Conservation (phyloP, 1,140 invertebrate species). For the Cotesia vestalis region DNA sequence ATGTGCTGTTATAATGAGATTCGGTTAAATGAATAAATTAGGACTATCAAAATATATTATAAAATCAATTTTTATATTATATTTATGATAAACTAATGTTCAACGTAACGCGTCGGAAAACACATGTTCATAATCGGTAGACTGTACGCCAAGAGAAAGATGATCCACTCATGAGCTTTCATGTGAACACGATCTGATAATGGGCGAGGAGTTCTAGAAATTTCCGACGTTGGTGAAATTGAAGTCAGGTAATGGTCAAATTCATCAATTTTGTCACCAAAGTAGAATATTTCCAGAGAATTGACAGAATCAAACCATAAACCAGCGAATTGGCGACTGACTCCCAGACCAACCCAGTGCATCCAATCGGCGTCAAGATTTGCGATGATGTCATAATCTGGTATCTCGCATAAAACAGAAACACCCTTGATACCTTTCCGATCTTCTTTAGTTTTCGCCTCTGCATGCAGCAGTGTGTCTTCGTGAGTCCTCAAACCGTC, state of each 20-base stretch:
- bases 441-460: not conserved
- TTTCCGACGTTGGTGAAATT: constrained; percentile 32
- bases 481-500: constrained; percentile 15
- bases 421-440: constrained; percentile 19
- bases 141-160: constrained; percentile 37
- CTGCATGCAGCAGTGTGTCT: not conserved
- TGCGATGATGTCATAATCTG: constrained; percentile 32
- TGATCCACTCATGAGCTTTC: constrained; percentile 44
- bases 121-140: constrained; percentile 28
- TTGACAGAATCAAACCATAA: constrained; percentile 40
- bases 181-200: constrained; percentile 33
- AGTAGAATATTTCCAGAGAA: constrained; percentile 34
- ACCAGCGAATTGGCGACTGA: constrained; percentile 29
- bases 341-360: constrained; percentile 37
- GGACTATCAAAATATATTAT: too few relatives aligned
- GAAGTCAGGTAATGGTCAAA: constrained; percentile 32
- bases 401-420: constrained; percentile 28
- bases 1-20: too few relatives aligned
- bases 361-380: constrained; percentile 38
- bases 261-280: constrained; percentile 24
- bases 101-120: constrained; percentile 24
- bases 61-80: too few relatives aligned
- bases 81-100: too few relatives aligned
- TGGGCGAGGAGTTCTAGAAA: constrained; percentile 36
- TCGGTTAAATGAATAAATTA: too few relatives aligned